These are phyloP conservation scores for Mesoclemmys tuberculata DNA, from an alignment of 2,113 vertebrate genomes.

Conservation along the genomic window DNA sequence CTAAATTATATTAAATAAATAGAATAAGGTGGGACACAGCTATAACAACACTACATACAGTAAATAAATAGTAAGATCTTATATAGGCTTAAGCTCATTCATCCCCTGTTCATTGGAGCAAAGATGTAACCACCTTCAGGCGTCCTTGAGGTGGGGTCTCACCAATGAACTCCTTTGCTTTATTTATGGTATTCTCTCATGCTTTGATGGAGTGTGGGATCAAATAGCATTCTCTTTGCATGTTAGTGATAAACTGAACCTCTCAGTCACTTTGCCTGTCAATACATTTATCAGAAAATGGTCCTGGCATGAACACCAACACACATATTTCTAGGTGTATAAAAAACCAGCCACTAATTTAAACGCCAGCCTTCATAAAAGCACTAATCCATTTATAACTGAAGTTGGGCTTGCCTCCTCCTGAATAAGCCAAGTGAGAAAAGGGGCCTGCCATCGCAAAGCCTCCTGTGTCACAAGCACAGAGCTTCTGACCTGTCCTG, in stretches of 20 bases:
- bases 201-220: background rate
- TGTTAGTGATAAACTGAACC: background rate
- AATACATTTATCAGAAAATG: background rate
- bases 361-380: background rate
- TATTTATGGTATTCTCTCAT: background rate
- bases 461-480: background rate
- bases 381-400: rapidly evolving
- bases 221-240: rapidly evolving
- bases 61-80: background rate
- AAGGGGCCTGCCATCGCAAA: background rate
- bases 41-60: background rate
- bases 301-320: no score
- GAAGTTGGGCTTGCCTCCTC: background rate
- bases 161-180: background rate
- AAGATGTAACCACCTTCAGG: background rate
- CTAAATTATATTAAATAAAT: background rate
- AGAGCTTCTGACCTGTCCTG: background rate
- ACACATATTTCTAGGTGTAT: background rate
- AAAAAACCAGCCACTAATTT: background rate
- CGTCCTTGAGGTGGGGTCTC: background rate
- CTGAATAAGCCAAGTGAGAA: background rate
- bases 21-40: background rate
- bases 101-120: background rate
- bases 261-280: background rate
- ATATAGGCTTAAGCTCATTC: background rate